Evolutionary conservation across 2,888 invertebrate genomes (phyloP).

Genomic region (Himalopsyche japonica): DNA sequence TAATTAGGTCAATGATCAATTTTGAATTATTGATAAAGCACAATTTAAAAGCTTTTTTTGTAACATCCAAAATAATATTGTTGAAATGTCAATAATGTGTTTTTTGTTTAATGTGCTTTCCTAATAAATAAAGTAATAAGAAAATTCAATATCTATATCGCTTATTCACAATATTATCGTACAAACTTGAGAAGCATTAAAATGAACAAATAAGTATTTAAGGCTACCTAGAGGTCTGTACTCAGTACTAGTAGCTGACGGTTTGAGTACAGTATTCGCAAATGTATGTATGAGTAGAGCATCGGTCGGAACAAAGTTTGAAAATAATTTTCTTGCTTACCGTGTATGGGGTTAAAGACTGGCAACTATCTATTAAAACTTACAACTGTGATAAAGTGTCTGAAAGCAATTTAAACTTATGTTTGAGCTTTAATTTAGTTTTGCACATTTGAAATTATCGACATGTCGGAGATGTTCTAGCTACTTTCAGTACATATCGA

Average conservation of each 20-base stretch:
- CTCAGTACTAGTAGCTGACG: background rate
- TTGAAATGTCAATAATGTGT: too few species aligned
- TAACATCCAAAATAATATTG: too few species aligned
- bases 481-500: background rate
- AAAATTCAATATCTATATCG: background rate
- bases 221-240: background rate
- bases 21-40: too few species aligned
- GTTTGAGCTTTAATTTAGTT: conserved; percentile 7
- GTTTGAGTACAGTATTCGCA: background rate
- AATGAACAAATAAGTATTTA: background rate
- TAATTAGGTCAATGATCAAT: too few species aligned
- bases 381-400: conserved; percentile 10
- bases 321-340: background rate
- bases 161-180: background rate
- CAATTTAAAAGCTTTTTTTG: too few species aligned
- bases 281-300: background rate
- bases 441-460: conserved; percentile 1
- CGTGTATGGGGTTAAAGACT: background rate
- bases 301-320: background rate
- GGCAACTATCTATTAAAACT: background rate
- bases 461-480: background rate
- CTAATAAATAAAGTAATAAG: too few species aligned
- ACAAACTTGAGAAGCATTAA: background rate
- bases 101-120: too few species aligned
- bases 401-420: conserved; percentile 19